Evolutionary conservation across 2,797 vertebrate genomes (phyloP), one percentile per base, ranked within the genome.

Genomic region (Ispidina picta): DNA sequence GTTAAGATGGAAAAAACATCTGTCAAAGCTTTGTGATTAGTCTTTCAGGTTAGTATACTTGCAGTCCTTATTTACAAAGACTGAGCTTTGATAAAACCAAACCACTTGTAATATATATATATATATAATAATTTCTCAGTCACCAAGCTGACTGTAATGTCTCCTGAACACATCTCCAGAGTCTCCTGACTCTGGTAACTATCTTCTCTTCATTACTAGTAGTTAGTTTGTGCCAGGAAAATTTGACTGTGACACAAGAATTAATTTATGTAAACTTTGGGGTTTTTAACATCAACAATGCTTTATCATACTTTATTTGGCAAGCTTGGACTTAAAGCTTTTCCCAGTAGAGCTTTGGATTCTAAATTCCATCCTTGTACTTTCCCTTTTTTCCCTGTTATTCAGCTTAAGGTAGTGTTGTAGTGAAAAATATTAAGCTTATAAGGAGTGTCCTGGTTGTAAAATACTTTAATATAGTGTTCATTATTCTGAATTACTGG

Each of bases 231-330:
- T 97, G 97, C 97, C 96, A 97, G 97, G 96, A 97, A 97, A 97
- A 96, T 96, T 94, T 97, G 95, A 97, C 96, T 96, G 23, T 92
- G 23, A 95, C 92, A 95, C 79, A 95, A 95, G 93, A 96, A 96
- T 95, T 97, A 97, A 96, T 96, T 91, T 95, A 80, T 94, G 76
- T 97, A 97, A 97, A 95, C 91, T 83, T 96, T 3, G 19, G 73
- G 41, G 3, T 22, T 86, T 95, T 94, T 94, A 96, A 87, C 96
- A 94, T 95, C 93, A 97, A 86, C 94, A 95, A 93, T 54, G 11
- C 81, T 97, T 96, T 96, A 96, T 97, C 92, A 83, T 96, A 95
- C 96, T 97, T 96, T 96, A 97, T 97, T 97, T 97, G 95, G 93
- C 94, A 97, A 96, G 92, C 89, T 89, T 89, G 71, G 69, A 92